Evolutionary conservation across 1,140 invertebrate genomes (phyloP).

Genomic region (Aphis gossypii): DNA sequence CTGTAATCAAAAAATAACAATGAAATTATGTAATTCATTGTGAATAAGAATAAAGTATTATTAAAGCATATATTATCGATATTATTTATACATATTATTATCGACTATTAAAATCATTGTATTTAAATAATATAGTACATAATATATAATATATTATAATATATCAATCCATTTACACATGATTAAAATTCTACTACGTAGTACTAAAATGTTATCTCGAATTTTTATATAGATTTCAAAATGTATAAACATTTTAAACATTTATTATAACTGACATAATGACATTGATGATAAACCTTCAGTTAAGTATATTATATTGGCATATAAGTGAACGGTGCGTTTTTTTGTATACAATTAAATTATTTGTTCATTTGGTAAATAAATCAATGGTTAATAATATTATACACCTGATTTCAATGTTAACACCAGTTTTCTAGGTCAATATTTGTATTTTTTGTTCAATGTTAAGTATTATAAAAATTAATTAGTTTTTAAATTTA

Average conservation of each 20-base stretch:
- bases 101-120: not conserved
- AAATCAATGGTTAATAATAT: not conserved
- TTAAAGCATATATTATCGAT: not conserved
- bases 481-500: too few species aligned
- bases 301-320: not conserved
- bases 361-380: not conserved
- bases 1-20: slow-evolving; percentile 18
- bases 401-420: not conserved
- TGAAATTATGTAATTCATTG: not conserved
- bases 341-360: not conserved
- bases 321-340: not conserved
- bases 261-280: not conserved
- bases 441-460: too few species aligned
- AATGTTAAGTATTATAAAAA: too few species aligned
- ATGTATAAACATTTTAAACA: not conserved
- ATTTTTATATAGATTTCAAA: not conserved
- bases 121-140: not conserved
- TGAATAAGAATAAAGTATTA: not conserved
- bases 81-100: not conserved
- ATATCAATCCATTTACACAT: not conserved
- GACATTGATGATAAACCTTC: not conserved
- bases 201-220: not conserved
- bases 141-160: not conserved
- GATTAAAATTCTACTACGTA: not conserved
- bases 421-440: too few species aligned